Base-by-base conservation (phyloP, 2,797 vertebrate genomes). In the Eulemur coronatus region DNA sequence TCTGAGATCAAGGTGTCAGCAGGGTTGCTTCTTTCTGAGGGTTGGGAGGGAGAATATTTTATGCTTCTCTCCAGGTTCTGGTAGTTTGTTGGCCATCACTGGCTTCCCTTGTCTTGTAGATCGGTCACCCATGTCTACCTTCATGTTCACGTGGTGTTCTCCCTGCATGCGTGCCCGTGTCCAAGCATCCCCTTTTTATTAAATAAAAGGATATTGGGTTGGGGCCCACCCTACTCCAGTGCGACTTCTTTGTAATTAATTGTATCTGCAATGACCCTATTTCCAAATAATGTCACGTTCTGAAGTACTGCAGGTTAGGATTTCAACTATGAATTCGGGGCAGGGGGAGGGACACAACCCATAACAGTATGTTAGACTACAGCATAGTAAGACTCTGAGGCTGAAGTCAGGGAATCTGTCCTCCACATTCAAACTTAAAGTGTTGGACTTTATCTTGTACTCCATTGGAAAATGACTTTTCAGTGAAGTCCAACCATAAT, bases 381-480 rank as follows among this genome's bases (percentile, higher is more conserved):
- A 72, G 28, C 7, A 15, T 11, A 43, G 11, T 18, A 52, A 59
- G 46, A 20, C 55, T 57, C 69, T 59, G 72, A 96, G 72, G 73
- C 82, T 24, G 61, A 96, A 86, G 86, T 96, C 96, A 92, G 94
- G 89, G 84, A 95, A 96, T 97, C 94, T 91, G 73, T 91, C 18
- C 52, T 95, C 88, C 92, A 84, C 75, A 85, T 95, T 78, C 93
- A 43, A 81, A 92, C 95, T 96, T 91, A 96, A 97, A 93, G 76
- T 78, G 4, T 41, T 76, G 15, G 86, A 91, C n/a, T 63, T 96
- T 94, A 94, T 86, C 96, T 84, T 79, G 43, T 55, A 89, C 43
- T 57, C 95, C 95, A 96, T 73, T 97, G 95, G 67, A 92, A 94
- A 97, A 89, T 88, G 92, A 95, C 81, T 87, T 97, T 97, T 97